Conservation (phyloP, 1,140 invertebrate genomes). For the Calliphora vicina region DNA sequence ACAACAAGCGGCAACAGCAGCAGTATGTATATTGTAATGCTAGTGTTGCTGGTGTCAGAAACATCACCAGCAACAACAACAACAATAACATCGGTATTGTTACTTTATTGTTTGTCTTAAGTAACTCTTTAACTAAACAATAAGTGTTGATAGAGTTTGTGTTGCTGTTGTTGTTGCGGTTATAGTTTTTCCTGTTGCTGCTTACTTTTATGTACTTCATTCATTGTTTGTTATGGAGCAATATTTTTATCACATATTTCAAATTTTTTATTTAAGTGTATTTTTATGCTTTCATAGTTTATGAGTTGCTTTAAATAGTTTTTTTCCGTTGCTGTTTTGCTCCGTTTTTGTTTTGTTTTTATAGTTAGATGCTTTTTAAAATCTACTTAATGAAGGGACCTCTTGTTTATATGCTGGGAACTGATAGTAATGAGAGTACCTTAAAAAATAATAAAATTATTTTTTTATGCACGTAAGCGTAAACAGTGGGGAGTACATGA, state of each 20-base stretch:
- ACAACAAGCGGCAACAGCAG: background rate
- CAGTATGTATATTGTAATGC: background rate
- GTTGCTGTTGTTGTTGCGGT: background rate
- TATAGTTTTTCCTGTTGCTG: background rate
- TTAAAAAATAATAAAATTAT: no score
- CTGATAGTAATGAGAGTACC: no score
- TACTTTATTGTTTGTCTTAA: background rate
- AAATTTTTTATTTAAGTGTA: constrained; percentile 34
- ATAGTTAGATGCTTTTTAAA: background rate
- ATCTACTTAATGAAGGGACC: background rate
- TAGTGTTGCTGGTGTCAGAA: background rate
- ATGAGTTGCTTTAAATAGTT: constrained; percentile 19
- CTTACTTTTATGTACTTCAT: background rate
- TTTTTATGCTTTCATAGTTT: constrained; percentile 33
- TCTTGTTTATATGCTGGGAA: no score
- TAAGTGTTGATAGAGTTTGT: constrained; percentile 11
- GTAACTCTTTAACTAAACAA: constrained; percentile 33
- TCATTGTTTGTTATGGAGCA: background rate
- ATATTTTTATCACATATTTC: constrained; percentile 32
- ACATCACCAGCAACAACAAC: background rate
- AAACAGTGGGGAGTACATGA: no score
- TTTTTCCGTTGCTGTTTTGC: background rate
- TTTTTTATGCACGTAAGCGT: no score
- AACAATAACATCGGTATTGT: background rate
- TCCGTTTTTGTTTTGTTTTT: background rate